A percentile compares a stretch with the other conserved stretches of the same genome.
phyloP scores from a whole-genome alignment of 2,797 vertebrate species.

The Notoglanidium macrostoma region DNA sequence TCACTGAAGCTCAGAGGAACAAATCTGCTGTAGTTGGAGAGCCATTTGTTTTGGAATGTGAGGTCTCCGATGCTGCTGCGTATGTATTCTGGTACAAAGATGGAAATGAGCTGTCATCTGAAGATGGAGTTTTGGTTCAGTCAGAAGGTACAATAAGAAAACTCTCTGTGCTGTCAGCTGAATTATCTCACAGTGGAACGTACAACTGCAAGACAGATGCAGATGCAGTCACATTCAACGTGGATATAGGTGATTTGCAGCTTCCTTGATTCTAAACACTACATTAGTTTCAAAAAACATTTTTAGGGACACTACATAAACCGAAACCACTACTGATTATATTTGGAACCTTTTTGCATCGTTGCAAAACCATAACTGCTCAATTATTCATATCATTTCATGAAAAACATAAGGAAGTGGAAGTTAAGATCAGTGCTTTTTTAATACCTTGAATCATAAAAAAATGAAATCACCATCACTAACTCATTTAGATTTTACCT shows the following conservation, averaged over 20 bases:
- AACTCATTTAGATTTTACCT: background rate
- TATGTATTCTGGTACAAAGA: slow-evolving; percentile 85
- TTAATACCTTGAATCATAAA: background rate
- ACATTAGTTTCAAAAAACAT: background rate
- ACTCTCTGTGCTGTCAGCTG: slow-evolving; percentile 77
- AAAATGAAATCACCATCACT: background rate
- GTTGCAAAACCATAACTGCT: background rate
- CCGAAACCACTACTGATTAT: background rate
- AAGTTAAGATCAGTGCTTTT: background rate
- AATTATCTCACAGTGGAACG: slow-evolving; percentile 75
- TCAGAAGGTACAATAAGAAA: slow-evolving; percentile 75
- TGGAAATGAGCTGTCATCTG: slow-evolving; percentile 71
- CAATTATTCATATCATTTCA: background rate
- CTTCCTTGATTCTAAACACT: slow-evolving; percentile 32
- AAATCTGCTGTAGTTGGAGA: slow-evolving; percentile 72
- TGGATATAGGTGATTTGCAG: slow-evolving; percentile 87
- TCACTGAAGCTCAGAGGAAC: slow-evolving; percentile 69
- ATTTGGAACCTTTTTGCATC: background rate
- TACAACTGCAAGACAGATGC: slow-evolving; percentile 79
- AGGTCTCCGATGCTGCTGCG: slow-evolving; percentile 78
- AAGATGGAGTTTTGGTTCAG: slow-evolving; percentile 75
- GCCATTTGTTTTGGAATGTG: slow-evolving; percentile 79
- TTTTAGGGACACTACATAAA: background rate
- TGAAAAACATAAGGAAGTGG: background rate
- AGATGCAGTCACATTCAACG: slow-evolving; percentile 79